Percentiles rank a stretch among this genome's conserved stretches.
phyloP scores from a whole-genome alignment of 2,113 vertebrate species.

The Symphodus melops region DNA sequence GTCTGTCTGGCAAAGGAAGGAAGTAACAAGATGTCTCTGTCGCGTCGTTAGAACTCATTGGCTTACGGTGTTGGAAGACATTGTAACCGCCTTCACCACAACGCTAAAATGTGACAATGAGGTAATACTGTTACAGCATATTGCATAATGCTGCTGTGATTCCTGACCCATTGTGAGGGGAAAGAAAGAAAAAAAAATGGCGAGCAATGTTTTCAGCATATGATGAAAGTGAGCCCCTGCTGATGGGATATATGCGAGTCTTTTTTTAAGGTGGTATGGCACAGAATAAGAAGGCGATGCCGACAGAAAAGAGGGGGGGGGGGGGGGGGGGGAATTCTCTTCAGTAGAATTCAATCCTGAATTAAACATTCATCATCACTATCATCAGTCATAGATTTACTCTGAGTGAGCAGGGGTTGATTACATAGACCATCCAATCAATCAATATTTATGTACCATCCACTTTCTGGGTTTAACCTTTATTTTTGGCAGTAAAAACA shows the following conservation, averaged over 20 bases:
- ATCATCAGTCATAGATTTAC: constrained; percentile 41
- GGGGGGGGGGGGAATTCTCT: background rate
- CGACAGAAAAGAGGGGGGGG: constrained; percentile 1
- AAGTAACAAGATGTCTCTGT: constrained; percentile 54
- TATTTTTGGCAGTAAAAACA: constrained; percentile 27
- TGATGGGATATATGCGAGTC: constrained; percentile 84
- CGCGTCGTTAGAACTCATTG: constrained; percentile 33
- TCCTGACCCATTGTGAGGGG: constrained; percentile 63
- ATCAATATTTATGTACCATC: constrained; percentile 68
- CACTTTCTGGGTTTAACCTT: constrained; percentile 43
- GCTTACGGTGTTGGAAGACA: constrained; percentile 42
- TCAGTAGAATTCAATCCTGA: constrained; percentile 1
- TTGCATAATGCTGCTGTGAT: constrained; percentile 75
- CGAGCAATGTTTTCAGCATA: constrained; percentile 58
- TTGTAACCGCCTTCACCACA: constrained; percentile 27
- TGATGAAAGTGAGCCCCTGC: constrained; percentile 78
- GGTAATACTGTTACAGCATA: constrained; percentile 72
- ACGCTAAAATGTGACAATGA: constrained; percentile 68
- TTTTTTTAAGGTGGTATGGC: constrained; percentile 71
- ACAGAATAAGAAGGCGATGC: constrained; percentile 63
- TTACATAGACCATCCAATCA: constrained; percentile 72
- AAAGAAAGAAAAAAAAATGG: constrained; percentile 66
- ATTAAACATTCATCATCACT: constrained; percentile 62
- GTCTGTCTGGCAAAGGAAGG: constrained; percentile 61
- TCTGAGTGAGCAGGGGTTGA: constrained; percentile 66